Base-by-base conservation (phyloP, 1,140 invertebrate species). In the Cataglyphis hispanica region DNA sequence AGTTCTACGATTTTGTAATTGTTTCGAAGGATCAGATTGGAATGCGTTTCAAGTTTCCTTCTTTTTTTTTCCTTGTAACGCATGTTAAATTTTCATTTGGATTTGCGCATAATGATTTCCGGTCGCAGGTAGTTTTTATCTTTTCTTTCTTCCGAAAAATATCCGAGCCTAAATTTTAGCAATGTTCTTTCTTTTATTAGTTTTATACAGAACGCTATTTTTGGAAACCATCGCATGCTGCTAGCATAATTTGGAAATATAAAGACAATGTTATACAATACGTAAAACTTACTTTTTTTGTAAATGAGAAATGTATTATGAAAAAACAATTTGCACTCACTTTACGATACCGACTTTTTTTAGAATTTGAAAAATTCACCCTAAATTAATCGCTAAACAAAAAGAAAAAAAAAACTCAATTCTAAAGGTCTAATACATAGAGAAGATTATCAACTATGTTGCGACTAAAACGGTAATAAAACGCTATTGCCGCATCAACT, bases 361-460 rank as follows among this genome's bases (percentile, higher is more conserved):
- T 27, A 22, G 3, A 50, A 3, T 66, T 66, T 56, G 1, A 25
- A 13, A 34, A 46, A 34, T 56, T 53, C 8, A 27, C 27, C 5
- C 0, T 0, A 22, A 16, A 0, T 11, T 1, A 22, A 1, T 31
- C 11, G 10, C 5, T 46, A 0, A 61, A 66, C 60, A n/a, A 70
- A 5, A 56, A 37, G 7, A 66, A 13, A 43, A 25, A 67, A 13
- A 2, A 63, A 46, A 27, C 7, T 11, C 13, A 6, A 22, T 56
- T 43, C 13, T 43, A 60, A 0, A 50, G 37, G 69, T 88, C 40
- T 53, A 70, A 64, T 53, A 58, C 19, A 60, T 31, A 58, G 56
- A 64, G 75, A 80, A 83, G 87, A 34, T 83, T 53, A 75, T 87
- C 25, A 13, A 74, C 0, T 25, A 19, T 25, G 53, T 85, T 78